Percentiles rank a stretch among this genome's conserved stretches.
Evolutionary conservation across 1,140 invertebrate genomes (phyloP).

Genomic region (Trachymyrmex septentrionalis): DNA sequence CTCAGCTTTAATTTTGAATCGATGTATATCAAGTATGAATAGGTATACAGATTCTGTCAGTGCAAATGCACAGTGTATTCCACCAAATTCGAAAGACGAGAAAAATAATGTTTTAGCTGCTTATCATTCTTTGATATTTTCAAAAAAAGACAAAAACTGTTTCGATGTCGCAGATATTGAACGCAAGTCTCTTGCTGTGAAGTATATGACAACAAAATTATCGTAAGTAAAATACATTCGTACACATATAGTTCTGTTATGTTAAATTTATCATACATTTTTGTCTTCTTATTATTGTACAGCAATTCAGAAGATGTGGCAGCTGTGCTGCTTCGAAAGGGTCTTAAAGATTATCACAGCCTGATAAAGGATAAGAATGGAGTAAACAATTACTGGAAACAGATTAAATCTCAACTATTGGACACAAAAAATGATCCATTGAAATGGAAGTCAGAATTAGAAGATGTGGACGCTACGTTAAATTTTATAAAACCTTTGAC

Average conservation of each 20-base stretch:
- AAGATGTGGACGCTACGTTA: constrained; percentile 70
- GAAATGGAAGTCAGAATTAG: constrained; percentile 77
- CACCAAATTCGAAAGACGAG: background rate
- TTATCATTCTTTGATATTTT: constrained; percentile 79
- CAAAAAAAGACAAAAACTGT: constrained; percentile 71
- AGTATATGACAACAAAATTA: constrained; percentile 76
- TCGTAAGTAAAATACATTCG: constrained; percentile 70
- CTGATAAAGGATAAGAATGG: constrained; percentile 70
- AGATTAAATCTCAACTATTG: constrained; percentile 74
- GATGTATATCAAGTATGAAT: background rate
- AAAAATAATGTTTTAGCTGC: constrained; percentile 74
- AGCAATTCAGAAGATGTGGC: constrained; percentile 77
- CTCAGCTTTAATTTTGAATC: too few species aligned
- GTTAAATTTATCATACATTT: constrained; percentile 8
- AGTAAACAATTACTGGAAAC: constrained; percentile 80
- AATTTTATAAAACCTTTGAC: constrained; percentile 76
- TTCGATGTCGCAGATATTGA: constrained; percentile 73
- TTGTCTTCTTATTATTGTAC: constrained; percentile 39
- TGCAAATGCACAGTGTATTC: background rate
- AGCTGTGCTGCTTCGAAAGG: constrained; percentile 69
- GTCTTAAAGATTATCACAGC: constrained; percentile 73
- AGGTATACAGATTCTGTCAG: background rate
- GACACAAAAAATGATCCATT: constrained; percentile 72
- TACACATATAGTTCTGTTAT: background rate
- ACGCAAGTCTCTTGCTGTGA: constrained; percentile 76